These are phyloP conservation scores for Scortum barcoo DNA, from an alignment of 2,113 vertebrate genomes.

Conservation along the genomic window DNA sequence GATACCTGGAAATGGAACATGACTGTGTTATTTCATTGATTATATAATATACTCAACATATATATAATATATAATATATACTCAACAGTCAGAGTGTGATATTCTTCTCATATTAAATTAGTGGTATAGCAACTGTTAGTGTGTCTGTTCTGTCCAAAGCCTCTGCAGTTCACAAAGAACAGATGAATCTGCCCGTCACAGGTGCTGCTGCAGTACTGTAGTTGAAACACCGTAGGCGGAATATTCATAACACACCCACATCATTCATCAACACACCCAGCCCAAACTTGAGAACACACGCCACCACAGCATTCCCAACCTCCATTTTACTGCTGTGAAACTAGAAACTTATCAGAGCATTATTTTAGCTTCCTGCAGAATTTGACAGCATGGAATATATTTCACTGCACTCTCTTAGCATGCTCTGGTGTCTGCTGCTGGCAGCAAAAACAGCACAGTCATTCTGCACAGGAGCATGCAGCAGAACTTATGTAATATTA, in stretches of 20 bases:
- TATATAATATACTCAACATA: no score
- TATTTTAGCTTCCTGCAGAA: neutral
- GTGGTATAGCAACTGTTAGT: no score
- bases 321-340: no score
- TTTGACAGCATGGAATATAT: neutral
- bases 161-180: neutral
- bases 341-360: neutral
- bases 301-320: neutral
- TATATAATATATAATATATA: no score
- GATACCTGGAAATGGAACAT: no score
- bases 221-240: no score
- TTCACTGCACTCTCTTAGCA: neutral
- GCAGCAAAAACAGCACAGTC: neutral
- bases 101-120: no score
- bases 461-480: neutral
- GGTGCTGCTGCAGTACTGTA: neutral
- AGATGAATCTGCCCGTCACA: neutral
- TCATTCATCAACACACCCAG: neutral
- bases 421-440: neutral
- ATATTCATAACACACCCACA: neutral
- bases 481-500: conserved; percentile 26
- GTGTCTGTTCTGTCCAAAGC: neutral
- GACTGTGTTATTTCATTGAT: no score
- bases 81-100: no score
- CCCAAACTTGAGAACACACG: neutral